Percentiles rank a stretch among this genome's conserved stretches.
These are phyloP conservation scores for Trachelus iudaicus DNA, from an alignment of 2,888 invertebrate species.

Conservation along the genomic window DNA sequence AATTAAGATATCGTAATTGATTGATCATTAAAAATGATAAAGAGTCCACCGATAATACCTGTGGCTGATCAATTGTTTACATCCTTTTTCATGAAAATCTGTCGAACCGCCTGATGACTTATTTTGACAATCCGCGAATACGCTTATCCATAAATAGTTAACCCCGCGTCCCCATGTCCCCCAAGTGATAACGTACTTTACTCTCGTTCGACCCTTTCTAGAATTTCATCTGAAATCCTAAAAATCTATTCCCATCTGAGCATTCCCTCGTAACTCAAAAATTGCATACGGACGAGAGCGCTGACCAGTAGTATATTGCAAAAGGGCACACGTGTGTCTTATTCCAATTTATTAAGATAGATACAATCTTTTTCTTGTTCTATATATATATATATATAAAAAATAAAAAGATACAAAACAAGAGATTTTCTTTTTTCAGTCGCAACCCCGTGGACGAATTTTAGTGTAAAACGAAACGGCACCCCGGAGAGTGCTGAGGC, in stretches of 20 bases:
- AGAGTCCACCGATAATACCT: background rate
- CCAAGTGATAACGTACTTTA: too few species aligned
- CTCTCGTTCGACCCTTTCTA: too few species aligned
- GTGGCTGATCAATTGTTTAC: too few species aligned
- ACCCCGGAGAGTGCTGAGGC: background rate
- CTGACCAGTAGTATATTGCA: background rate
- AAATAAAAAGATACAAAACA: too few species aligned
- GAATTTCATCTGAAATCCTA: background rate
- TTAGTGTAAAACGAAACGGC: conserved; percentile 5
- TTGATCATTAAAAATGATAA: background rate
- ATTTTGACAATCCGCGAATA: background rate
- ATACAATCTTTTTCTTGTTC: background rate
- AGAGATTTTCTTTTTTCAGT: too few species aligned
- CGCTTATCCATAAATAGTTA: background rate
- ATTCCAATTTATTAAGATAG: background rate
- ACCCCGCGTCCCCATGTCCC: background rate
- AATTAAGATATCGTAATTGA: background rate
- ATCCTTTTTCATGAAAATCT: too few species aligned
- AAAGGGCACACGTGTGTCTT: background rate
- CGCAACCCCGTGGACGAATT: too few species aligned
- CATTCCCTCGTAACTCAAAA: background rate
- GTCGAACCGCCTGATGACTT: background rate
- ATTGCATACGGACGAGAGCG: background rate
- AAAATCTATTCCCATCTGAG: background rate
- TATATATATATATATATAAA: too few species aligned